These are phyloP conservation scores for Bombus pascuorum DNA, from an alignment of 1,140 invertebrate genomes.

Conservation along the genomic window DNA sequence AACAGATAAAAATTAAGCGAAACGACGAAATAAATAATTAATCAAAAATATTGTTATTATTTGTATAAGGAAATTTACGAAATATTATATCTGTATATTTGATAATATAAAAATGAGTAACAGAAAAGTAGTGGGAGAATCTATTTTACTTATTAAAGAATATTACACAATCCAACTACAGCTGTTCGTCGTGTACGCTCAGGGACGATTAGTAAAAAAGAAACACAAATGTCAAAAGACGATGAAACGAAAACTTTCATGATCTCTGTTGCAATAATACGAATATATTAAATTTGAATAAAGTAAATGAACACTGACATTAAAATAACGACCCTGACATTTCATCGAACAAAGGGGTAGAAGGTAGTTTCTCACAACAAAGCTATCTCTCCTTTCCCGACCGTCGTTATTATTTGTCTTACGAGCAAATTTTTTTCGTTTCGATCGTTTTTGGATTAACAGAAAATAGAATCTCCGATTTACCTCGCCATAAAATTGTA, in stretches of 20 bases:
- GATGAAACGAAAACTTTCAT: neutral
- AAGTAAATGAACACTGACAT: neutral
- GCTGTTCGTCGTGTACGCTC: conserved; percentile 65
- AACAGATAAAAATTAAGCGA: conserved; percentile 2
- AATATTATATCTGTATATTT: conserved; percentile 50
- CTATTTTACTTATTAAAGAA: conserved; percentile 67
- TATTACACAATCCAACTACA: conserved; percentile 67
- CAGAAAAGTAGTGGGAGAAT: conserved; percentile 46
- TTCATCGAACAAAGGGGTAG: conserved; percentile 46
- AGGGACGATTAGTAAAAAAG: conserved; percentile 54
- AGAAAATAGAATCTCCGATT: conserved; percentile 11
- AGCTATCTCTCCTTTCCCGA: neutral
- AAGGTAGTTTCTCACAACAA: conserved; percentile 17
- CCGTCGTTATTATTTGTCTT: neutral
- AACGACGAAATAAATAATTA: neutral
- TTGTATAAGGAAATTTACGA: conserved; percentile 4
- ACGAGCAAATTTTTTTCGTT: neutral
- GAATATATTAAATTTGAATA: neutral
- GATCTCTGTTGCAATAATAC: neutral
- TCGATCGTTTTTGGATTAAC: neutral
- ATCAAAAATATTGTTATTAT: neutral
- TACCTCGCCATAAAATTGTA: conserved; percentile 72
- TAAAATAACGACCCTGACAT: conserved; percentile 41
- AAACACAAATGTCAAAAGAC: conserved; percentile 12
- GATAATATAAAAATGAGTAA: conserved; percentile 34